A percentile compares a stretch with the other conserved stretches of the same genome.
Conservation (phyloP, 92 coral and sea anemone species). For the Epizoanthus ramosus region DNA sequence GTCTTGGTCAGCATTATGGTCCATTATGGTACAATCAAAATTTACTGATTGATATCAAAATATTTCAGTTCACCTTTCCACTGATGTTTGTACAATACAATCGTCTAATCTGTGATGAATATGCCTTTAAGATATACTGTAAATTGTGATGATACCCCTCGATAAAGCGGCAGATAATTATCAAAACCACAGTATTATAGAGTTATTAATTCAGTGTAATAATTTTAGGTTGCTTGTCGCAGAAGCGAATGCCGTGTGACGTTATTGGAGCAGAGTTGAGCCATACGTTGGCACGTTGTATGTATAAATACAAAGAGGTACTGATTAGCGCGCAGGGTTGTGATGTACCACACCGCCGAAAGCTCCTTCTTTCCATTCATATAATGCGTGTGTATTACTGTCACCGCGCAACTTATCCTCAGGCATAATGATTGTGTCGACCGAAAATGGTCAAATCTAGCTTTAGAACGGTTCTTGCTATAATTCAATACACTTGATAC, state of each 20-base stretch:
- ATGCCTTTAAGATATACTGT: slow-evolving; percentile 35
- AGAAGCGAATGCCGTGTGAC: too few species aligned
- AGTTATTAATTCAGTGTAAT: background rate
- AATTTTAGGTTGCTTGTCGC: too few species aligned
- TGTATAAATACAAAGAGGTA: too few species aligned
- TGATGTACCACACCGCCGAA: slow-evolving; percentile 23
- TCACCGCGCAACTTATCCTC: slow-evolving; percentile 40
- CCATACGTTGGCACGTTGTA: too few species aligned
- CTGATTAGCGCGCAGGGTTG: background rate
- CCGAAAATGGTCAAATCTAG: background rate
- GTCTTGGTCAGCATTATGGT: too few species aligned
- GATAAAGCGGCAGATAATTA: slow-evolving; percentile 29
- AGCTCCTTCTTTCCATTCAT: slow-evolving; percentile 28
- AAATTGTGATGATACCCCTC: slow-evolving; percentile 33
- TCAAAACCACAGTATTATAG: slow-evolving; percentile 24
- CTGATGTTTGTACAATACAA: background rate
- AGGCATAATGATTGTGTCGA: slow-evolving; percentile 25
- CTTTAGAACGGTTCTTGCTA: background rate
- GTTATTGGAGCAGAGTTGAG: too few species aligned
- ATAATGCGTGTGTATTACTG: background rate
- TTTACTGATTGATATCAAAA: slow-evolving; percentile 6
- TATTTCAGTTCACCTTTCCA: slow-evolving; percentile 1
- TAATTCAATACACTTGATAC: background rate
- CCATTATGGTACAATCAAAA: background rate
- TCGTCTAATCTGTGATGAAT: background rate